These are phyloP conservation scores for Erethizon dorsatum DNA, from an alignment of 2,797 vertebrate species.

Conservation along the genomic window DNA sequence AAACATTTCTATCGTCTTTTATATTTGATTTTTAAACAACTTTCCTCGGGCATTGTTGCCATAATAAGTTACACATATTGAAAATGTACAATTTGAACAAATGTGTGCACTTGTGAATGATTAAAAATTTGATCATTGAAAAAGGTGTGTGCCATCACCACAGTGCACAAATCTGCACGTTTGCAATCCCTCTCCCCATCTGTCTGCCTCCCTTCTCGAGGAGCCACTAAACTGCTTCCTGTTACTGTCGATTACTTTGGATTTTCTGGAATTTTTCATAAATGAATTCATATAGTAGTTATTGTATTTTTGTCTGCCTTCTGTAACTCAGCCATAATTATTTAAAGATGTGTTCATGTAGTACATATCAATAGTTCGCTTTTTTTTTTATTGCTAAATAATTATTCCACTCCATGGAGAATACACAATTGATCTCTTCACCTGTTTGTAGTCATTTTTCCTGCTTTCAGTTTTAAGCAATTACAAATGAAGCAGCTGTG, in stretches of 20 bases:
- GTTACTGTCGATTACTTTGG: background rate
- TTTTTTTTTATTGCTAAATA: background rate
- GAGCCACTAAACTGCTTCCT: background rate
- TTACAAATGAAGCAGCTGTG: conserved; percentile 42
- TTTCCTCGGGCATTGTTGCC: background rate
- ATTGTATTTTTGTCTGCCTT: conserved; percentile 27
- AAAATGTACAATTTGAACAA: background rate
- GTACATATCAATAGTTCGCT: background rate
- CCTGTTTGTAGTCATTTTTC: background rate
- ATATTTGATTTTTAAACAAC: conserved; percentile 4
- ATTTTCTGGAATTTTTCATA: conserved; percentile 41
- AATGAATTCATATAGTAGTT: background rate
- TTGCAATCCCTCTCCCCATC: background rate
- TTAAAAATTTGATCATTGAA: no score
- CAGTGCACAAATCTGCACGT: background rate
- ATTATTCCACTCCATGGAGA: background rate
- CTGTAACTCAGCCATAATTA: background rate
- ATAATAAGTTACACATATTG: background rate
- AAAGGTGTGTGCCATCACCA: background rate
- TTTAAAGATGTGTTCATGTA: background rate
- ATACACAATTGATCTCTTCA: background rate
- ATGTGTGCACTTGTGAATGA: background rate
- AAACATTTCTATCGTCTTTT: conserved; percentile 37
- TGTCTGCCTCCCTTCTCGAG: background rate
- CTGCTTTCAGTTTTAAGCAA: background rate